A percentile compares a stretch with the other conserved stretches of the same genome.
These are phyloP conservation scores for Euplagia quadripunctaria DNA, from an alignment of 2,888 invertebrate species.

Conservation along the genomic window DNA sequence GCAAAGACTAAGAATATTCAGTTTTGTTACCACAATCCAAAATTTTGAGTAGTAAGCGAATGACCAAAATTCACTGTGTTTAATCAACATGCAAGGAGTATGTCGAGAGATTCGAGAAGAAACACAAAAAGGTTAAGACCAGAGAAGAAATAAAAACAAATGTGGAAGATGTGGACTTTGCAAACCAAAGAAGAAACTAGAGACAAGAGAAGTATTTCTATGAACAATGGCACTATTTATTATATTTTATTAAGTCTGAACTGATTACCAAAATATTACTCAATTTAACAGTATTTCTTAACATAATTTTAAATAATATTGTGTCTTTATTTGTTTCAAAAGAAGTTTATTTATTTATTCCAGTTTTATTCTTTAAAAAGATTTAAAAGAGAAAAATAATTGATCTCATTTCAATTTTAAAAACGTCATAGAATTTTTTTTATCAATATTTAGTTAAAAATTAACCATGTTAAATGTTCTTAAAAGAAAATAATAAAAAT, in stretches of 20 bases:
- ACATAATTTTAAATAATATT: not conserved
- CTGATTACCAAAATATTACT: not conserved
- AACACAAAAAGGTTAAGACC: not conserved
- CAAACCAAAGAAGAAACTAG: not conserved
- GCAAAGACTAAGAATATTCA: too few relatives aligned
- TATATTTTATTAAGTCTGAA: not conserved
- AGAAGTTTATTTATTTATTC: not conserved
- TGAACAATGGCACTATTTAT: not conserved
- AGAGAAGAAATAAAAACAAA: not conserved
- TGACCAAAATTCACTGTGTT: too few relatives aligned
- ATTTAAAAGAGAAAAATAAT: too few relatives aligned
- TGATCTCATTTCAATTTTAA: too few relatives aligned
- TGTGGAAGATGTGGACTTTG: not conserved
- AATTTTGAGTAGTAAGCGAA: too few relatives aligned
- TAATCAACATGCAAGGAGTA: too few relatives aligned
- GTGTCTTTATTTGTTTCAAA: not conserved
- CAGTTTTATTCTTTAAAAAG: too few relatives aligned
- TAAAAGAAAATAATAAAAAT: too few relatives aligned
- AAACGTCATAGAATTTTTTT: too few relatives aligned
- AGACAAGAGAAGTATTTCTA: not conserved
- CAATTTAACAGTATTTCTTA: not conserved
- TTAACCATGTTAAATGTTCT: too few relatives aligned
- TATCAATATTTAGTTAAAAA: too few relatives aligned
- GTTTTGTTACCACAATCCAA: too few relatives aligned
- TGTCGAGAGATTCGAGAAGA: not conserved